A percentile compares a stretch with the other conserved stretches of the same genome.
phyloP scores from a whole-genome alignment of 2,113 vertebrate species.

The Chionodraco myersi region DNA sequence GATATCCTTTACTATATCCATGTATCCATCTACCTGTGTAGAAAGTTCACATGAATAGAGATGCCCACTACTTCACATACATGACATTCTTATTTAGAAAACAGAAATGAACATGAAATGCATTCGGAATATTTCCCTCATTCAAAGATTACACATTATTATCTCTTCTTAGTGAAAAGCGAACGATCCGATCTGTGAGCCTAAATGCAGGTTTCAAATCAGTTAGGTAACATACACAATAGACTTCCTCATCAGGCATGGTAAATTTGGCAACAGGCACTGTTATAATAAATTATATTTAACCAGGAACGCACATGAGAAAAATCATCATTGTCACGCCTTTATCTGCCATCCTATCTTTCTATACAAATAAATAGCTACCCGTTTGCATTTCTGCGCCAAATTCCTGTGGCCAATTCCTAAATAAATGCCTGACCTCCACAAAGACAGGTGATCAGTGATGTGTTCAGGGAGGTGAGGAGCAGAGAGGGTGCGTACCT shows the following conservation, averaged over 20 bases:
- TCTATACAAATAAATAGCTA: neutral
- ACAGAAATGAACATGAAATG: neutral
- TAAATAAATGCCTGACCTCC: neutral
- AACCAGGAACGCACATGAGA: neutral
- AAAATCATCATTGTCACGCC: neutral
- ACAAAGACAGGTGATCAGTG: neutral
- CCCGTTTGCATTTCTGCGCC: neutral
- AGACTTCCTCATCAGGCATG: conserved; percentile 70
- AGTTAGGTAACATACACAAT: conserved; percentile 69
- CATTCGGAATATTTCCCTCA: neutral
- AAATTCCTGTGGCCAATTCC: conserved; percentile 51
- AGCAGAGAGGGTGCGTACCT: conserved; percentile 64
- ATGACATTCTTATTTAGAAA: neutral
- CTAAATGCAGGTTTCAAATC: conserved; percentile 34
- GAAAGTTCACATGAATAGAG: conserved; percentile 48
- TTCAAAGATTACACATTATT: neutral
- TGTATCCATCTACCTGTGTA: conserved; percentile 58
- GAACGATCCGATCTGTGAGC: conserved; percentile 3
- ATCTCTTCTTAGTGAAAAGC: neutral
- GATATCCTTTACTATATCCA: neutral
- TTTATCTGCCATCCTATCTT: neutral
- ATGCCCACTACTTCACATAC: conserved; percentile 26
- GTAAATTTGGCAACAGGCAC: conserved; percentile 45
- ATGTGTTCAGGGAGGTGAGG: neutral
- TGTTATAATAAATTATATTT: conserved; percentile 23